These are phyloP conservation scores for Aleiodes testaceus DNA, from an alignment of 2,888 invertebrate genomes.

Conservation along the genomic window DNA sequence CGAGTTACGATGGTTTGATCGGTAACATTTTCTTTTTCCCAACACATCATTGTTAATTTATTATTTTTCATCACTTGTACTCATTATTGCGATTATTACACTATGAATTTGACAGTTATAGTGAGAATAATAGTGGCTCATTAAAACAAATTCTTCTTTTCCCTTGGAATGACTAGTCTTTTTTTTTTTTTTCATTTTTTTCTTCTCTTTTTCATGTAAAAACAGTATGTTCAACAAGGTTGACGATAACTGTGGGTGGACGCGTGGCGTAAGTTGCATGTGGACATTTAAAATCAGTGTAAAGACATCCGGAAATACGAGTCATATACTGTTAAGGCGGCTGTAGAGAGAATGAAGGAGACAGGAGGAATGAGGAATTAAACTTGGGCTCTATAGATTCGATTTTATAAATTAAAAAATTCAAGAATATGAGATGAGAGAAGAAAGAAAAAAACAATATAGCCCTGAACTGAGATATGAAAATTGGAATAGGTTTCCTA, in stretches of 20 bases:
- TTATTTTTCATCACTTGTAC: too few species aligned
- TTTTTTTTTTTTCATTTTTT: background rate
- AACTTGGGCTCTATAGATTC: constrained; percentile 54
- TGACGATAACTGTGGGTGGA: constrained; percentile 22
- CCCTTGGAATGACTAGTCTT: too few species aligned
- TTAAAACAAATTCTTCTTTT: too few species aligned
- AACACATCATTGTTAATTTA: too few species aligned
- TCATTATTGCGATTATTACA: background rate
- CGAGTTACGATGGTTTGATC: constrained; percentile 47
- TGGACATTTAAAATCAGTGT: background rate
- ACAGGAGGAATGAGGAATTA: background rate
- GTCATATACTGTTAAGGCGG: constrained; percentile 37
- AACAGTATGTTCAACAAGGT: background rate
- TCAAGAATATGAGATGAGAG: constrained; percentile 1
- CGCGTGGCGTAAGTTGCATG: constrained; percentile 27
- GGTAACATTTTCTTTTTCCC: background rate
- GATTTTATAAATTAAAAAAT: constrained; percentile 37
- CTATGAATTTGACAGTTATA: constrained; percentile 3
- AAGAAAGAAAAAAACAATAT: constrained; percentile 39
- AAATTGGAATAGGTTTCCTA: constrained; percentile 43
- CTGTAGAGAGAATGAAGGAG: too few species aligned
- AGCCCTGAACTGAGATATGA: constrained; percentile 4
- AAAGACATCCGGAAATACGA: constrained; percentile 8
- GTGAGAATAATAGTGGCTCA: too few species aligned
- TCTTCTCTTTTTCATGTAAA: background rate